A percentile compares a stretch with the other conserved stretches of the same genome.
Conservation (phyloP, 2,797 vertebrate species). For the Pantherophis vulpinus region DNA sequence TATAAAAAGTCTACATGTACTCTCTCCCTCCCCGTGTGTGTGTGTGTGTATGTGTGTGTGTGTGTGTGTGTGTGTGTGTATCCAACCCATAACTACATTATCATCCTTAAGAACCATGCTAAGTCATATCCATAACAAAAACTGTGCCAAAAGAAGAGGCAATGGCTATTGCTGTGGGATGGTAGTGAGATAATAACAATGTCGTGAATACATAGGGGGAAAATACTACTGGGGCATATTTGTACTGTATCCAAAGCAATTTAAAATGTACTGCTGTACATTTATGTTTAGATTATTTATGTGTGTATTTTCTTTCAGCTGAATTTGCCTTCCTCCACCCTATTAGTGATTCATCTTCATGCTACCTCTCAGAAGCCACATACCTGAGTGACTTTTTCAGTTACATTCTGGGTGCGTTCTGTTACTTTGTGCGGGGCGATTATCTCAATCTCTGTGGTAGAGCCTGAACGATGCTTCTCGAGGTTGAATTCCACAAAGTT, state of each 20-base stretch:
- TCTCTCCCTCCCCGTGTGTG: too few relatives aligned
- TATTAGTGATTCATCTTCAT: not conserved
- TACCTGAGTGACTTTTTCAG: constrained; percentile 98
- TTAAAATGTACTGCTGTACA: not conserved
- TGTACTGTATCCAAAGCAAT: not conserved
- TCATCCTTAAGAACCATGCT: not conserved
- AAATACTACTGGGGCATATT: not conserved
- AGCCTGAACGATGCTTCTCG: constrained; percentile 86
- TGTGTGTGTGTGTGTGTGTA: too few relatives aligned
- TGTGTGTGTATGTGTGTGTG: too few relatives aligned
- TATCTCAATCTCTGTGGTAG: constrained; percentile 93
- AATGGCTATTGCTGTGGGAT: not conserved
- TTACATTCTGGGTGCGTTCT: constrained; percentile 95
- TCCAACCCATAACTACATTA: not conserved
- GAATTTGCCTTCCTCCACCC: not conserved
- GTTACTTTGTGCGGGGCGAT: constrained; percentile 95
- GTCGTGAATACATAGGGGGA: not conserved
- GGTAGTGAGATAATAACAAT: not conserved
- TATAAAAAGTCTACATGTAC: not conserved
- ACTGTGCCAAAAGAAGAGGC: not conserved
- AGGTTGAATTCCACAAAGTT: constrained; percentile 87
- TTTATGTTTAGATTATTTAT: not conserved
- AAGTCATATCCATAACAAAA: not conserved
- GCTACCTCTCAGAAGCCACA: not conserved
- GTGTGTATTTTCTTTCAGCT: not conserved